Evolutionary conservation across 2,797 vertebrate species (phyloP), one percentile per base, ranked within the genome.

Genomic region (Avahi laniger): DNA sequence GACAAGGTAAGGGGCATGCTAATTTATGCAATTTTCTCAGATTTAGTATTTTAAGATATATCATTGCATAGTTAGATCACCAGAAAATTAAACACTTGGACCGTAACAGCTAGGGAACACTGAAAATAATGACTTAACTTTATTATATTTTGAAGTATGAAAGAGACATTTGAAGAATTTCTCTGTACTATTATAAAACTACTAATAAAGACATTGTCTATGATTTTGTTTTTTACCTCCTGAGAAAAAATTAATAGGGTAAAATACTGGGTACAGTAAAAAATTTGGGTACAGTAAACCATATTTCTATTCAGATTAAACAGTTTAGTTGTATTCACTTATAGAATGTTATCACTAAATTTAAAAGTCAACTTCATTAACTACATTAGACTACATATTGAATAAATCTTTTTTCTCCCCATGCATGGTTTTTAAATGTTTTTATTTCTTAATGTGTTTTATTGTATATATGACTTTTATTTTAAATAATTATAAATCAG

Each of bases 201-300:
- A 89, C 24, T 75, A 70, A 82, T 86, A 43, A 96, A 86, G 28
- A 78, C 33, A 70, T 8, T 63, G 20, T 26, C 28, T 88, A 65
- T 41, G 7, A 93, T 59, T 94, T 79, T 96, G 52, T 57, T 61
- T 94, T 75, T 57, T 63, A n/a, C 33, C 7, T 6, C 20, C 22
- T 87, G 18, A 65, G 50, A 65, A 78, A 79, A 57, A 30, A 90
- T 22, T 59, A 86, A 76, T 43, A 35, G 9, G 26, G 43, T 43
- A 90, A 86, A 69, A 57, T 57, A 83, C 26, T 89, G 26, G n/a
- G n/a, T n/a, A n/a, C n/a, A n/a, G n/a, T n/a, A n/a, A n/a, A n/a
- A 95, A 95, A 86, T 75, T 24, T 50, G 30, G 46, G 76, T 90
- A 76, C 59, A 90, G 83, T 65, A 93, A 90, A 67, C 11, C 30